Evolutionary conservation across 2,113 vertebrate genomes (phyloP), one percentile per base, ranked within the genome.

Genomic region (Odocoileus hemionus): DNA sequence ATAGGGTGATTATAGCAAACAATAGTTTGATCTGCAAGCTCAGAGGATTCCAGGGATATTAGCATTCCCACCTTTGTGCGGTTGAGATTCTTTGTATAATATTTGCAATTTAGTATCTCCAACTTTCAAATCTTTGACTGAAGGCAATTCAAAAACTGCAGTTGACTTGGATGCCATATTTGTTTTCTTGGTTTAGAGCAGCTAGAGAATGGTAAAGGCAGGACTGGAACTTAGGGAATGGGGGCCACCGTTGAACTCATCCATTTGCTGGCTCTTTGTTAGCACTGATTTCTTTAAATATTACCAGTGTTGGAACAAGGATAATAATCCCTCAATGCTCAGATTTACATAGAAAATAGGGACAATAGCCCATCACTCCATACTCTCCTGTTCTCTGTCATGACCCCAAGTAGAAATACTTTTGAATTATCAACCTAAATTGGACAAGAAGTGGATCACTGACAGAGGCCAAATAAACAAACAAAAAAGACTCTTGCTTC

Each of bases 21-120:
- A 84, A 23, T 2, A 3, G 91, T 96, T 60, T 79, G 45, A 74
- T 89, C 23, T n/a, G 30, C 21, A 64, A 96, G 76, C 86, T 89
- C 6, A 28, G 55, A 85, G 12, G 86, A 86, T 90, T 70, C 60
- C 87, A 70, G 64, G 39, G 89, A 96, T 15, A 78, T 61, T 86
- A 30, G 4, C 10, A 1, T 85, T 57, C 60, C 60, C 74, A 30
- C 89, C 78, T 50, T 39, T 89, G 54, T 97, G 74, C 92, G 92
- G 94, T 85, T 33, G 85, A 70, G 61, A 96, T 91, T 91, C 5
- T 91, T 95, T 86, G 25, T 83, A 7, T 64, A 57, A 36, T 79
- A 78, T 88, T 95, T 96, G 76, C 50, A 94, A 74, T 89, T 5
- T 93, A 10, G 11, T 85, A 97, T 97, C 47, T 95, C 54, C 33